These are phyloP conservation scores for Brachionus sp. DNA, from an alignment of 1,140 invertebrate species.

Conservation along the genomic window DNA sequence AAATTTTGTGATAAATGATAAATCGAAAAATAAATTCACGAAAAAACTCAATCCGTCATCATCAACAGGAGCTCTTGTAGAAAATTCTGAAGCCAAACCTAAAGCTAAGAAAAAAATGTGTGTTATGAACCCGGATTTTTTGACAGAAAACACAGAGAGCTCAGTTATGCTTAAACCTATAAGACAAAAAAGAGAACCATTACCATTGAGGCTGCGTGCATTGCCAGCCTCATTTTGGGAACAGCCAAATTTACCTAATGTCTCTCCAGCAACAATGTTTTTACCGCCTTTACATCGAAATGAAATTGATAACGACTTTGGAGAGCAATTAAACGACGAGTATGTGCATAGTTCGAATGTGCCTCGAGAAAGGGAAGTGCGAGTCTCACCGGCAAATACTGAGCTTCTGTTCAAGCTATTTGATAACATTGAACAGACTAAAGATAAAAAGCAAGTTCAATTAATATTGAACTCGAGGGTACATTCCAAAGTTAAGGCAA, in stretches of 20 bases:
- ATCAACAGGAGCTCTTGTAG: not conserved
- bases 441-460: slow-evolving; percentile 48
- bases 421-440: slow-evolving; percentile 56
- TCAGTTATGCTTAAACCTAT: slow-evolving; percentile 23
- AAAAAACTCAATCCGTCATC: slow-evolving; percentile 11
- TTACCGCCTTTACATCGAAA: slow-evolving; percentile 59
- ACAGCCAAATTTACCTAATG: slow-evolving; percentile 61
- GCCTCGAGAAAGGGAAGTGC: slow-evolving; percentile 50
- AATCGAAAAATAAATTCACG: not conserved
- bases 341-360: slow-evolving; percentile 39
- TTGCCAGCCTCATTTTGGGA: slow-evolving; percentile 64
- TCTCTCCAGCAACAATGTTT: slow-evolving; percentile 58
- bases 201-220: slow-evolving; percentile 63
- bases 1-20: slow-evolving; percentile 30
- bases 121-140: not conserved
- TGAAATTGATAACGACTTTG: slow-evolving; percentile 55
- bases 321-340: slow-evolving; percentile 45
- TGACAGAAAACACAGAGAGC: not conserved
- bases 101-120: slow-evolving; percentile 34
- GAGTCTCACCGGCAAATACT: slow-evolving; percentile 60
- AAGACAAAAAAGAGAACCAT: slow-evolving; percentile 53
- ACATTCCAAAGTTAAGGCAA: slow-evolving; percentile 49
- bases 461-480: slow-evolving; percentile 55
- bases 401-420: slow-evolving; percentile 62
- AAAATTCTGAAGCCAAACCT: not conserved